Evolutionary conservation across 2,888 invertebrate genomes (phyloP), one percentile per base, ranked within the genome.

Genomic region (Trissolcus brochymenae): DNA sequence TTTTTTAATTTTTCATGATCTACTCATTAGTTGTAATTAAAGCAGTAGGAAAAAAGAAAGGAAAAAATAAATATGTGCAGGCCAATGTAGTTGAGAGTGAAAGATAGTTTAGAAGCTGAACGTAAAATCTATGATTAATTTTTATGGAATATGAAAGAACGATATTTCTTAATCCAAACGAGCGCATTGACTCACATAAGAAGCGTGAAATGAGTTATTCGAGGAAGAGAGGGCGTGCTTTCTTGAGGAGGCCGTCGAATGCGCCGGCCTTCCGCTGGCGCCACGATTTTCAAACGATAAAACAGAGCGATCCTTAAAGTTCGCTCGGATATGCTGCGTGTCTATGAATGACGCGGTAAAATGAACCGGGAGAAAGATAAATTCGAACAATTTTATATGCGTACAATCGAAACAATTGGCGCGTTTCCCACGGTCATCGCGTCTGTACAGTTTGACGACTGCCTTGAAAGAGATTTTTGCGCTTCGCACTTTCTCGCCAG

Each of bases 351-450:
- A 85, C 84, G 85, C 82, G 82, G 82, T 79, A 83, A 82, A 85
- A 35, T 11, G 11, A 35, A 9, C 6, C 6, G 11, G 2, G 1
- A 11, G 1, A 35, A 35, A 35, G 9, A 11, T 11, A 25, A 0
- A 25, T 25, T 25, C 25, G 25, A 86, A 85, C 84, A 87, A 85
- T 87, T 85, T 84, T 81, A 82, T 81, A 82, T 82, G 80, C 81
- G 82, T 82, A 84, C 85, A 84, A 86, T 86, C 83, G 82, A 83
- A 84, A 86, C 87, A 87, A 87, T 87, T 87, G 85, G 79, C 80
- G 64, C 78, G 83, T 2, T 84, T 87, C 87, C 82, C 87, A 87
- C 87, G 86, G 68, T 82, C 81, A 85, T 87, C 85, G 70, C 85
- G 70, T 65, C 51, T 62, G 64, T 50, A 43, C 59, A 54, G 50